phyloP scores from a whole-genome alignment of 2,888 invertebrate species.

The Eremobia ochroleuca region DNA sequence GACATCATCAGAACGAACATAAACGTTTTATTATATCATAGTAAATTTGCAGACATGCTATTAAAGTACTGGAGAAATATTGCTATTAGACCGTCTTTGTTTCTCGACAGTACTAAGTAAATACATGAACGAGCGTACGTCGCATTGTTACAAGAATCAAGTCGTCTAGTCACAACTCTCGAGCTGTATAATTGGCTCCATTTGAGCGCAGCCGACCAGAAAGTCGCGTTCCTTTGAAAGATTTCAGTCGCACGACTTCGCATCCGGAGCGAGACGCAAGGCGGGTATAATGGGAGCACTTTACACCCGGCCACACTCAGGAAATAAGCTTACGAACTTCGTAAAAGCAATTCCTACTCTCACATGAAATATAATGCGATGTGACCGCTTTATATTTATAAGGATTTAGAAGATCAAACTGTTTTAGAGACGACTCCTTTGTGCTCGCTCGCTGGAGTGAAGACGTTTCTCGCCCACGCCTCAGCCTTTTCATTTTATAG shows the following conservation, averaged over 20 bases:
- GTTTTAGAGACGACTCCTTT: constrained; percentile 76
- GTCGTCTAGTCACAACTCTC: constrained; percentile 66
- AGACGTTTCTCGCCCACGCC: constrained; percentile 44
- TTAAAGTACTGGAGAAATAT: constrained; percentile 23
- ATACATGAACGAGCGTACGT: constrained; percentile 61
- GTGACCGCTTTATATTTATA: constrained; percentile 89
- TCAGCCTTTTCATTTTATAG: constrained; percentile 31
- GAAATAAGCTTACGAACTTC: constrained; percentile 91
- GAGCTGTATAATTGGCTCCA: constrained; percentile 80
- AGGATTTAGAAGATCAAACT: constrained; percentile 86
- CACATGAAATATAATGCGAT: constrained; percentile 89
- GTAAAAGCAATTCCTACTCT: constrained; percentile 90
- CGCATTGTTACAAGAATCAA: constrained; percentile 47
- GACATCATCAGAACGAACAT: not conserved
- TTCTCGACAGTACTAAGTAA: constrained; percentile 48
- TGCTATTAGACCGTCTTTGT: constrained; percentile 44
- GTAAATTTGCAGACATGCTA: not conserved
- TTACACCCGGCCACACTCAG: constrained; percentile 88
- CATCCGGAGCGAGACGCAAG: constrained; percentile 76
- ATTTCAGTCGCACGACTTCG: constrained; percentile 78
- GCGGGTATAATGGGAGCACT: constrained; percentile 88
- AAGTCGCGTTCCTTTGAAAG: constrained; percentile 85
- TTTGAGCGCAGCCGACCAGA: constrained; percentile 84
- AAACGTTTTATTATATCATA: constrained; percentile 22
- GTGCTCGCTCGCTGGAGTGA: constrained; percentile 64